phyloP scores from a whole-genome alignment of 2,888 invertebrate genomes.

The Tinea trinotella region DNA sequence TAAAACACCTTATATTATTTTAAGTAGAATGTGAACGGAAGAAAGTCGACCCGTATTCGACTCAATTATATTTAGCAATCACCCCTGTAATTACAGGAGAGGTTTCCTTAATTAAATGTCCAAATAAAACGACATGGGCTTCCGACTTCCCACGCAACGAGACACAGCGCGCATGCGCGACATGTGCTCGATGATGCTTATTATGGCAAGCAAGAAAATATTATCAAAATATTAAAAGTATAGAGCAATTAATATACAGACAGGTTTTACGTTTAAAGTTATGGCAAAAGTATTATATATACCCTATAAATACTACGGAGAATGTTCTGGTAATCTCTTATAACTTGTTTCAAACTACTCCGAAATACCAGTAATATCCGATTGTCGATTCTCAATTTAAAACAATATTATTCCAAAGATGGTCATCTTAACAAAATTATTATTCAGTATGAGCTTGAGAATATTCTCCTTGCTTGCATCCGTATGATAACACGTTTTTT shows the following conservation, averaged over 20 bases:
- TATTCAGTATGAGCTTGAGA: not conserved
- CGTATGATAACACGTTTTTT: not conserved
- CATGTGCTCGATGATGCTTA: constrained; percentile 64
- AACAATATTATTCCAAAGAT: no score
- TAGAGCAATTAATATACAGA: not conserved
- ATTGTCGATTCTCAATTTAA: no score
- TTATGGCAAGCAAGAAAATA: constrained; percentile 45
- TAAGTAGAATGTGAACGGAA: constrained; percentile 29
- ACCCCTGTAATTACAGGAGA: constrained; percentile 66
- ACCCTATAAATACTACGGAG: no score
- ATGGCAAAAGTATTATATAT: no score
- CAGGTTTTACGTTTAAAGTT: not conserved
- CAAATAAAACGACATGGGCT: constrained; percentile 63
- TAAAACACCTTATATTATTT: not conserved
- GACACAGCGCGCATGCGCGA: constrained; percentile 41
- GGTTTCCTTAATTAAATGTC: constrained; percentile 64
- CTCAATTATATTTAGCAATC: constrained; percentile 69
- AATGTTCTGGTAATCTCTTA: no score
- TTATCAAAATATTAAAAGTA: constrained; percentile 40
- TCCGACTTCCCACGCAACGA: constrained; percentile 62
- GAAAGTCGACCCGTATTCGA: constrained; percentile 43
- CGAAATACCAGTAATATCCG: no score
- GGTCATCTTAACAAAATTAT: no score
- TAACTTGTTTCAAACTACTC: no score
- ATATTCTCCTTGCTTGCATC: not conserved